Base-by-base conservation (phyloP, 2,113 vertebrate genomes). In the Ailurus styani region DNA sequence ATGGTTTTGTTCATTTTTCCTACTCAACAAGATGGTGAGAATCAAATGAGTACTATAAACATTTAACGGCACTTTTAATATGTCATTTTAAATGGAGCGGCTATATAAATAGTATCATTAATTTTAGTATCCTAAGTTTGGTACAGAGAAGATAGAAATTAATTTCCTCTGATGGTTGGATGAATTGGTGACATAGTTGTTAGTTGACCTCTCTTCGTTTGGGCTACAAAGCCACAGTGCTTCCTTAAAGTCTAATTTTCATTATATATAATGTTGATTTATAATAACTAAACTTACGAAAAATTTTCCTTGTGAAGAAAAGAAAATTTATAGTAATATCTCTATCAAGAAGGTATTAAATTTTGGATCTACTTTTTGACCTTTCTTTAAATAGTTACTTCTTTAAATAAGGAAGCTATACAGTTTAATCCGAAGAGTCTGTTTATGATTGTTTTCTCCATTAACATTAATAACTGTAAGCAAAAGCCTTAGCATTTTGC, bases 371-470 rank as follows among this genome's bases (percentile, higher is more conserved):
- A 5, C 52, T 50, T 87, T 75, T 97, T 54, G 14, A 95, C 64
- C 73, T 94, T 92, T 97, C 73, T 86, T 97, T 90, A 90, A 0
- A 54, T 98, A 93, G 55, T n/a, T 90, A 37, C 82, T 98, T 96
- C 75, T 98, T 64, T 96, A 98, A 98, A 87, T 92, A 96, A 97
- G 97, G 89, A 96, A 68, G 45, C 45, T 93, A 77, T n/a, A 17
- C 3, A 29, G 6, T 98, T 97, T 70, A 6, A 47, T 87, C 92
- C 96, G 45, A 42, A 62, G 21, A 87, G 8, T 90, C 21, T 72
- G 5, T 54, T 64, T 77, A 21, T 91, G 64, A 85, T 3, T 75
- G 2, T 93, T 82, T 91, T 55, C 66, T 79, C 45, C 29, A 82
- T 73, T 94, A 52, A 52, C 50, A 87, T 87, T 57, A 78, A 29